phyloP scores from a whole-genome alignment of 2,888 invertebrate genomes.

The Megamerina dolium region DNA sequence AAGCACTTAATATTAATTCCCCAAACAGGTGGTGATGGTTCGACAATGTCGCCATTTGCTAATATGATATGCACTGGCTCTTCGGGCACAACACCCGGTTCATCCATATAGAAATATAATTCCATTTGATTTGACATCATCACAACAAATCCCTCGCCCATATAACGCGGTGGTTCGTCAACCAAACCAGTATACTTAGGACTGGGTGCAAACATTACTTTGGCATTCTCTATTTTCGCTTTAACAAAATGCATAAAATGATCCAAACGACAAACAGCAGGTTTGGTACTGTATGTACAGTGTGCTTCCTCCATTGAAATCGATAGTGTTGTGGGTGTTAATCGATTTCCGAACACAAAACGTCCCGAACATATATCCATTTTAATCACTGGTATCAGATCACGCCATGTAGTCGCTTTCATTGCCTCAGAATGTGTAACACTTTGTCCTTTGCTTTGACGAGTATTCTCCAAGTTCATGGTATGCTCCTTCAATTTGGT shows the following conservation, averaged over 20 bases:
- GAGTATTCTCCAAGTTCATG: conserved; percentile 60
- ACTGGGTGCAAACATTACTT: conserved; percentile 93
- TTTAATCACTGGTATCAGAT: conserved; percentile 94
- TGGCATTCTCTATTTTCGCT: conserved; percentile 90
- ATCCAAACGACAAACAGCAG: conserved; percentile 87
- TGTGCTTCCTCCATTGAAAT: conserved; percentile 91
- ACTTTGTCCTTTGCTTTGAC: conserved; percentile 50
- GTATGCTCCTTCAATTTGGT: conserved; percentile 54
- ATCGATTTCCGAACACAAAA: conserved; percentile 89
- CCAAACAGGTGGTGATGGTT: conserved; percentile 91
- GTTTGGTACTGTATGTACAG: conserved; percentile 90
- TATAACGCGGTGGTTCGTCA: conserved; percentile 91
- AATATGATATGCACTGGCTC: conserved; percentile 83
- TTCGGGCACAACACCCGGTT: conserved; percentile 83
- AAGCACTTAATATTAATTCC: conserved; percentile 93
- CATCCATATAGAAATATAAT: conserved; percentile 96
- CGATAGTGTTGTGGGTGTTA: conserved; percentile 88
- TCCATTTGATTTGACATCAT: conserved; percentile 93
- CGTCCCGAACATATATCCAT: conserved; percentile 87
- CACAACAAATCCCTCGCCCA: conserved; percentile 98
- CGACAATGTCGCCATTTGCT: conserved; percentile 89
- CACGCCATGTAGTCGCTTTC: conserved; percentile 86
- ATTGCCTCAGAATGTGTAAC: conserved; percentile 69
- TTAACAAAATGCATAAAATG: conserved; percentile 94
- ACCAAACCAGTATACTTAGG: conserved; percentile 89